Evolutionary conservation across 2,113 vertebrate genomes (phyloP), one percentile per base, ranked within the genome.

Genomic region (Zosterops japonicus): DNA sequence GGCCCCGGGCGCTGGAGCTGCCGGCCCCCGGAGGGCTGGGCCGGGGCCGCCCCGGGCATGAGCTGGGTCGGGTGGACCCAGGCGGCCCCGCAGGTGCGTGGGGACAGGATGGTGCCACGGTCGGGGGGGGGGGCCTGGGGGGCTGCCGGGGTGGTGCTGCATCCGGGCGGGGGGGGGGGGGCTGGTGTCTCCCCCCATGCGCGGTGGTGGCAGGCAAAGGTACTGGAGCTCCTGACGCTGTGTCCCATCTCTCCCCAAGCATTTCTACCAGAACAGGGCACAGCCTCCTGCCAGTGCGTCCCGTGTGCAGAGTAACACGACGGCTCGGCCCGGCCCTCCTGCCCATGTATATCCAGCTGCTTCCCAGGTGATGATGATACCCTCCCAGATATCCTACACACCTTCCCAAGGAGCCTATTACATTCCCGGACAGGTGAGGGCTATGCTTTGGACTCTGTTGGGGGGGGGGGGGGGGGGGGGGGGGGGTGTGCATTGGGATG

Each of bases 281-380:
- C 98, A 97, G 97, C 98, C 99, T 98, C 98, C 98, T 1, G 97
- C 97, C 97, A 99, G 97, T 90, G 98, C 99, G 8, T 98, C 98
- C 87, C 98, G 99, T 5, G 97, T 99, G 88, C 98, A 98, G 95
- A 98, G 98, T 95, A 98, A 98, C 98, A 98, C 98, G 19, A 98
- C 98, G 41, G 98, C 99, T 74, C 98, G 99, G 60, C 97, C 99
- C 39, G 99, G 99, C 97, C 98, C 98, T 27, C 98, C 99, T 95
- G 96, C 99, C 83, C 99, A 99, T 92, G 99, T 99, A 84, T 99
- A 99, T 98, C 99, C 98, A 87, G 96, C 99, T 12, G 98, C 98
- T 96, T 99, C 99, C 97, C 99, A 99, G 97, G 99, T 99, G 98
- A 99, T 99, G 99, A 99, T 99, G 99, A 99, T 99, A 97, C 98